These are phyloP conservation scores for Sparus aurata DNA, from an alignment of 2,797 vertebrate genomes.

Conservation along the genomic window DNA sequence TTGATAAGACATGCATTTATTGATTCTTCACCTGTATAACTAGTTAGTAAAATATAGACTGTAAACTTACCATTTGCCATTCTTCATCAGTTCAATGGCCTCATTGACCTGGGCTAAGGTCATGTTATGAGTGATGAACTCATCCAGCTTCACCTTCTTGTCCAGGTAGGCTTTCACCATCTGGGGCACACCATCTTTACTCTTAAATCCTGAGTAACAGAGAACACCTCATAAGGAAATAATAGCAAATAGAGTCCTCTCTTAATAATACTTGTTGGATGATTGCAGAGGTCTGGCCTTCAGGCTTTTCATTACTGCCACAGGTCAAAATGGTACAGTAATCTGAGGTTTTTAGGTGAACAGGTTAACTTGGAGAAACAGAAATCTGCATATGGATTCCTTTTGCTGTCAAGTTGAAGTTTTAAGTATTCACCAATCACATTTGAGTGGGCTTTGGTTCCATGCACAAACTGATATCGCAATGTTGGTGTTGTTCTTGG, in stretches of 20 bases:
- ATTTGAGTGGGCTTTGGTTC: no score
- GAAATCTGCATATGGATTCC: no score
- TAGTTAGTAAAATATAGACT: not conserved
- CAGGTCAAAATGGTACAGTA: not conserved
- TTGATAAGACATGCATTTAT: not conserved
- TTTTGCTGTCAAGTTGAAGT: no score
- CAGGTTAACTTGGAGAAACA: no score
- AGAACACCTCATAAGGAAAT: not conserved
- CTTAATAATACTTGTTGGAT: not conserved
- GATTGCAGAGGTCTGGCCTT: not conserved
- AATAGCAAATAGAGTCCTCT: not conserved
- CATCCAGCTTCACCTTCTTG: constrained; percentile 90
- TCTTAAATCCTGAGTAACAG: constrained; percentile 86
- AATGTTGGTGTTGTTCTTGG: no score
- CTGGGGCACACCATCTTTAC: constrained; percentile 86
- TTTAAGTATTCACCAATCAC: no score
- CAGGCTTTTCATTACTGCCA: not conserved
- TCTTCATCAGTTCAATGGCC: constrained; percentile 89
- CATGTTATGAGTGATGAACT: constrained; percentile 91
- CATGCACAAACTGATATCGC: no score
- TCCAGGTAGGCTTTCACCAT: constrained; percentile 89
- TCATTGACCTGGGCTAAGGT: constrained; percentile 87
- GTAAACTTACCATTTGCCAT: constrained; percentile 85
- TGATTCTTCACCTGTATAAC: not conserved
- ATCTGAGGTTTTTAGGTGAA: not conserved